Percentiles rank a stretch among this genome's conserved stretches.
These are phyloP conservation scores for Epizoanthus stellaris DNA, from an alignment of 92 coral and sea anemone genomes.

Conservation along the genomic window DNA sequence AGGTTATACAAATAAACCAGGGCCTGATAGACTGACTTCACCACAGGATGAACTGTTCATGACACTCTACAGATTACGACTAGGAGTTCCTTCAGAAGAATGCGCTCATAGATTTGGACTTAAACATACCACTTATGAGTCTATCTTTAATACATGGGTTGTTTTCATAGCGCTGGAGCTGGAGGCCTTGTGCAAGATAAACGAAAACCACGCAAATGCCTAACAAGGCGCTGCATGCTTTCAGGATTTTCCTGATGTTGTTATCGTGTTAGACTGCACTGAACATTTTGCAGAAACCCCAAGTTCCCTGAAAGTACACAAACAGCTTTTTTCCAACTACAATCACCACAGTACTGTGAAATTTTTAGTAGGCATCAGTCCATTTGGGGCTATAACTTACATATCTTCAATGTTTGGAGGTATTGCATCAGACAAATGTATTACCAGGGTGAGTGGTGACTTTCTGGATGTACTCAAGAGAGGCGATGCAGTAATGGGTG, in stretches of 20 bases:
- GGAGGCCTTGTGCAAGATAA: conserved; percentile 38
- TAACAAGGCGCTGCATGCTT: conserved; percentile 24
- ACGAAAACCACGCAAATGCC: conserved; percentile 32
- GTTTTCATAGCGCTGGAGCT: conserved; percentile 54
- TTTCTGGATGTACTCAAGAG: conserved; percentile 40
- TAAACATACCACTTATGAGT: conserved; percentile 31
- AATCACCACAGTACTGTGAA: conserved; percentile 53
- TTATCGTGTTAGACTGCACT: conserved; percentile 51
- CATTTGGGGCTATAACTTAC: conserved; percentile 39
- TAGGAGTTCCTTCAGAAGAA: conserved; percentile 37
- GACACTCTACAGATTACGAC: conserved; percentile 47
- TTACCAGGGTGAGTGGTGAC: conserved; percentile 25
- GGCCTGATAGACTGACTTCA: conserved; percentile 52
- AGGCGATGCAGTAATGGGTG: conserved; percentile 41
- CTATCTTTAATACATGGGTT: conserved; percentile 52
- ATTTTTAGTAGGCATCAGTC: conserved; percentile 43
- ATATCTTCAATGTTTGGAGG: conserved; percentile 39
- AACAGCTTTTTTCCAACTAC: conserved; percentile 39
- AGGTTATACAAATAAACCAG: conserved; percentile 46
- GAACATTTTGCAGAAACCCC: conserved; percentile 54
- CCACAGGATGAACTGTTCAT: conserved; percentile 43
- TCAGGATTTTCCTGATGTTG: conserved; percentile 43
- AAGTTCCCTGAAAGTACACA: conserved; percentile 36
- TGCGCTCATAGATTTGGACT: conserved; percentile 49
- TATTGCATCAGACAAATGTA: conserved; percentile 37